Evolutionary conservation across 1,140 invertebrate genomes (phyloP).

Genomic region (Drosophila melanogaster): DNA sequence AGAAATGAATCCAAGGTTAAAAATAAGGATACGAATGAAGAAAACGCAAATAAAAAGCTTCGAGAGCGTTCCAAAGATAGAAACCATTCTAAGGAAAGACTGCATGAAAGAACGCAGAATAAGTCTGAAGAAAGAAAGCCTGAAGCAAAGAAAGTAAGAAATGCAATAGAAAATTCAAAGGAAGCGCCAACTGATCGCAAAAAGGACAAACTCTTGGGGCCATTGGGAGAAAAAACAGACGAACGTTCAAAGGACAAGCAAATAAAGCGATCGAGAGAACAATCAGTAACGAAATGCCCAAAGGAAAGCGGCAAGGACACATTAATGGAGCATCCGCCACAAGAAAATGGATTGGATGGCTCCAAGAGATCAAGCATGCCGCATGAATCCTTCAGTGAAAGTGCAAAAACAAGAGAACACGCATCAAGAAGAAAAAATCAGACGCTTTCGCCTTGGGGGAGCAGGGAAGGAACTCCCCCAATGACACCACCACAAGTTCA

Average conservation of each 20-base stretch:
- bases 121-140: not conserved
- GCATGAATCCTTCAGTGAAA: not conserved
- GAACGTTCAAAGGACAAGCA: conserved; percentile 13
- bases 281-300: not conserved
- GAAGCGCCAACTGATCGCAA: not conserved
- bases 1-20: not conserved
- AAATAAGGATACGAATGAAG: not conserved
- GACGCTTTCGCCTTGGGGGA: not conserved
- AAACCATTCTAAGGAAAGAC: conserved; percentile 8
- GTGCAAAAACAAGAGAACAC: not conserved
- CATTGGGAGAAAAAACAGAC: not conserved
- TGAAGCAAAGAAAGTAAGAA: not conserved
- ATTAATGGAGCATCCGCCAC: conserved; percentile 1
- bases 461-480: conserved; percentile 21
- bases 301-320: conserved; percentile 9
- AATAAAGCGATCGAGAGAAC: conserved; percentile 14
- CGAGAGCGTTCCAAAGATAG: not conserved
- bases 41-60: conserved; percentile 10
- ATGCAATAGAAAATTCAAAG: not conserved
- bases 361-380: conserved; percentile 1
- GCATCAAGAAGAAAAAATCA: not conserved
- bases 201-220: not conserved
- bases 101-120: conserved; percentile 3
- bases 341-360: conserved; percentile 4
- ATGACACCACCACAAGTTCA: conserved; percentile 10